Percentiles rank a stretch among this genome's conserved stretches.
phyloP scores from a whole-genome alignment of 2,797 vertebrate species.

The Enteromius thamalakanensis region DNA sequence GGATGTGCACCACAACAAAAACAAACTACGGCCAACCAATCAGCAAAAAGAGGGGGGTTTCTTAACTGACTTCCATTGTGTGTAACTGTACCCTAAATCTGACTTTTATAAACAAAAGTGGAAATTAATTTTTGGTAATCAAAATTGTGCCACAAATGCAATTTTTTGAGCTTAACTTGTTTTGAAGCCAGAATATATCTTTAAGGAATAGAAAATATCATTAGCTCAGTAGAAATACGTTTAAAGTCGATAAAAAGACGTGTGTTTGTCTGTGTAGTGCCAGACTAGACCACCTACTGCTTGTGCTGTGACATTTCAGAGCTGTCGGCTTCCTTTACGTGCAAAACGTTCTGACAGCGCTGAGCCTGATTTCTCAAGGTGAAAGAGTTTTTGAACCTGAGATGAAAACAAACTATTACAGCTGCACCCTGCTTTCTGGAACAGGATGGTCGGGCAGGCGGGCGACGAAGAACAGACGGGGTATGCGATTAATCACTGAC shows the following conservation, averaged over 20 bases:
- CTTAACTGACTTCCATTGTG: background rate
- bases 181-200: background rate
- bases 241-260: slow-evolving; percentile 1
- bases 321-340: background rate
- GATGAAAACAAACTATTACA: slow-evolving; percentile 40
- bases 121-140: background rate
- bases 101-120: background rate
- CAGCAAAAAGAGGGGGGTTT: background rate
- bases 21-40: no score
- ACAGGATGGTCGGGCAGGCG: slow-evolving; percentile 42
- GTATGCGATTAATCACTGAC: slow-evolving; percentile 44
- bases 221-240: slow-evolving; percentile 17
- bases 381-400: slow-evolving; percentile 32
- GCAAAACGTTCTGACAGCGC: slow-evolving; percentile 33
- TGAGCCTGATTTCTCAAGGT: slow-evolving; percentile 37
- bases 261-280: slow-evolving; percentile 3
- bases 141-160: background rate
- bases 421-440: slow-evolving; percentile 29
- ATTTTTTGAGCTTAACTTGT: background rate
- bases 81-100: background rate
- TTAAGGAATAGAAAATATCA: background rate
- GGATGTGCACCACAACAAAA: no score
- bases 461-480: slow-evolving; percentile 48
- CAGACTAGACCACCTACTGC: slow-evolving; percentile 16
- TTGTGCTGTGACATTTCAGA: slow-evolving; percentile 18